Evolutionary conservation across 2,888 invertebrate species (phyloP), one percentile per base, ranked within the genome.

Genomic region (Metopia argyrocephala): DNA sequence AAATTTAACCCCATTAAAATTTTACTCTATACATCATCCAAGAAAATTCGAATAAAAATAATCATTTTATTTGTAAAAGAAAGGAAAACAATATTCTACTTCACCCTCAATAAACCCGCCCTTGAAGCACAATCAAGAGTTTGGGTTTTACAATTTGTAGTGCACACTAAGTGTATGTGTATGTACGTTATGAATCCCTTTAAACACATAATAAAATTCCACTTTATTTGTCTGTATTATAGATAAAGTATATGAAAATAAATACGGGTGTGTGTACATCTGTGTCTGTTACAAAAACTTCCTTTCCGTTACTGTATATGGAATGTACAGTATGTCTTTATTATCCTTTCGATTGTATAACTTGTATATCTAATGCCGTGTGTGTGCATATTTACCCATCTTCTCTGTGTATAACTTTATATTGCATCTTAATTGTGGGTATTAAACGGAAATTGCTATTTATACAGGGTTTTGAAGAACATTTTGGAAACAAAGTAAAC

Each of bases 371-470:
- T 38, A 18, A 12, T 38, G 15, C 15, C 38, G 12, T 15, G 38
- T 38, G 15, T 38, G 38, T 38, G 38, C 12, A 38, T 38, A 12
- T 38, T 15, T 15, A 38, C 15, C 4, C 38, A 38, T 12, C 15
- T 38, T 15, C 38, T 50, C 57, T 52, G 23, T 59, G 23, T 38
- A 61, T 65, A 59, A 69, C 65, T 79, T 80, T 78, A 84, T 86
- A 87, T 87, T 86, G 86, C 86, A 87, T 86, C 86, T 88, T 88
- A 87, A 87, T 88, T 87, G 88, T 86, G 86, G 88, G 84, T 86
- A 86, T 84, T 79, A 85, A 84, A 85, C 85, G 87, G 86, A 87
- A 87, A 87, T 88, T 87, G 86, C 85, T 83, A 85, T 86, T 83
- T 81, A 52, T 76, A 65, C 78, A 75, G 79, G 62, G 74, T 70